Conservation (phyloP, 2,888 invertebrate species). For the Chrysodeixis includens region DNA sequence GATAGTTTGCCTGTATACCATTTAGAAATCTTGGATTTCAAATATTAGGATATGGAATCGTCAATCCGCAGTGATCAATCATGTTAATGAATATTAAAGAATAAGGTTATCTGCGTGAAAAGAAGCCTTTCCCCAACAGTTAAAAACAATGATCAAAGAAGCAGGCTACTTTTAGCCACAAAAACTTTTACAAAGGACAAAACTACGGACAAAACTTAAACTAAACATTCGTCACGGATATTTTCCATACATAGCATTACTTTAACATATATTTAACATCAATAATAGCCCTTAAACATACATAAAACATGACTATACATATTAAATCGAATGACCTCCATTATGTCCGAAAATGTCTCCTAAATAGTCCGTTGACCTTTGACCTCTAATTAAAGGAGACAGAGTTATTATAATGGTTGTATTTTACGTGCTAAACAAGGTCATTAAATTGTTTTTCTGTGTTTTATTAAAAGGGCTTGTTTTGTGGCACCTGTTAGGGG, state of each 20-base stretch:
- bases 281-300: background rate
- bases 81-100: no score
- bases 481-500: no score
- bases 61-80: no score
- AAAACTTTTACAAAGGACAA: no score
- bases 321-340: constrained; percentile 10
- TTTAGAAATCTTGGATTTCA: no score
- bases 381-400: constrained; percentile 28
- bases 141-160: no score
- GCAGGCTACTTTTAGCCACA: no score
- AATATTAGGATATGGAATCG: no score
- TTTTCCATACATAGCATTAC: background rate
- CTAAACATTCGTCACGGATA: background rate
- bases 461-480: background rate
- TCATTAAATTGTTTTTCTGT: background rate
- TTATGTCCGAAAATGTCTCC: constrained; percentile 16
- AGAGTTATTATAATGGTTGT: background rate
- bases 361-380: constrained; percentile 24
- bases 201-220: no score
- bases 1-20: no score
- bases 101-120: no score
- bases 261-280: background rate
- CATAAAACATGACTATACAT: background rate
- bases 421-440: background rate
- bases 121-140: no score